These are phyloP conservation scores for Drymonia ruficornis DNA, from an alignment of 2,888 invertebrate species.

Conservation along the genomic window DNA sequence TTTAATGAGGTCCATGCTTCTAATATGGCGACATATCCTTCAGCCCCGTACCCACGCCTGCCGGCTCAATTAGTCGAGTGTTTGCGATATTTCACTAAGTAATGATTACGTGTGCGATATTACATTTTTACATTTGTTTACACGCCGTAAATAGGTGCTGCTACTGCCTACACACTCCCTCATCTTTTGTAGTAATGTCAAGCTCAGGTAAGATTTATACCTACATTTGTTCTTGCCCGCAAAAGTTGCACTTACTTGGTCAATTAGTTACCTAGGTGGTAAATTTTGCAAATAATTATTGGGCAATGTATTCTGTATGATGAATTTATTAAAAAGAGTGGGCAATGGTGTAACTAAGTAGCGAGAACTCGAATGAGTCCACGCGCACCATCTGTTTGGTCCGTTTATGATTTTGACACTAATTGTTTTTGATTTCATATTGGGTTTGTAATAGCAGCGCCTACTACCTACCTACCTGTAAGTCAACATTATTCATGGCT, in stretches of 20 bases:
- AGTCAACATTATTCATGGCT: no score
- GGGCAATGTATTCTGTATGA: no score
- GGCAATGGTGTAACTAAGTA: no score
- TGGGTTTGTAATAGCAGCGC: no score
- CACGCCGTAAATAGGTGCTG: constrained; percentile 43
- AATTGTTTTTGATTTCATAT: no score
- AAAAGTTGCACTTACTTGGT: background rate
- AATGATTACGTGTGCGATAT: constrained; percentile 59
- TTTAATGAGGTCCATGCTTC: constrained; percentile 29
- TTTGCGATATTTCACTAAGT: constrained; percentile 44
- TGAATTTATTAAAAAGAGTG: no score
- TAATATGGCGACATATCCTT: constrained; percentile 47
- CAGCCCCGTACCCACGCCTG: constrained; percentile 47
- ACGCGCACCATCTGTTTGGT: no score
- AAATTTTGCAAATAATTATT: no score
- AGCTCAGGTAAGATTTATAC: background rate
- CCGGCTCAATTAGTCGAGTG: constrained; percentile 38
- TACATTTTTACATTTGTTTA: constrained; percentile 47
- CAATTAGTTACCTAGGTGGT: no score
- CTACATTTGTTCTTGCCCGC: background rate
- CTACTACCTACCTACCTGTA: no score
- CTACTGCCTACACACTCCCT: constrained; percentile 13
- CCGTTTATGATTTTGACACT: no score
- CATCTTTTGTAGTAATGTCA: constrained; percentile 1
- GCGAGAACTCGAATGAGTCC: no score